These are phyloP conservation scores for Tribolium castaneum DNA, from an alignment of 1,140 invertebrate genomes.

Conservation along the genomic window DNA sequence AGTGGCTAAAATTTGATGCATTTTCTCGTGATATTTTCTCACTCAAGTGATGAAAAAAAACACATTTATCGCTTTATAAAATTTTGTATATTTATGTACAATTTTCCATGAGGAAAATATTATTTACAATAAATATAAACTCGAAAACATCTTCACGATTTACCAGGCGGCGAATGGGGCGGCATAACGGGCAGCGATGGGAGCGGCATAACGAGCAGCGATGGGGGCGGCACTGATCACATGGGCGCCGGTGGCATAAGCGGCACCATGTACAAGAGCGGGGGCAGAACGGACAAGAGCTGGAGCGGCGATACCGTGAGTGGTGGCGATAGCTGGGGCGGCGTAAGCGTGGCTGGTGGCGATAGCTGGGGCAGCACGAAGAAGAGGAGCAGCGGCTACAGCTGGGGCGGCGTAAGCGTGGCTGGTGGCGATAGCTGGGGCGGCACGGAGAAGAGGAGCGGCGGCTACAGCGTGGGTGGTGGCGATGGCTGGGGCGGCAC, in stretches of 20 bases:
- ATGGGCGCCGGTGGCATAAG: neutral
- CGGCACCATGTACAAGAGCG: slow-evolving; percentile 21
- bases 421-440: slow-evolving; percentile 30
- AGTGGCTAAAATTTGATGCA: no score
- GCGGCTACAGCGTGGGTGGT: slow-evolving; percentile 45
- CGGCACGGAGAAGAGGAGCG: slow-evolving; percentile 19
- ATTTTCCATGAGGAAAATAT: neutral
- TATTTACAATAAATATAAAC: slow-evolving; percentile 27
- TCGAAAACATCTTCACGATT: neutral
- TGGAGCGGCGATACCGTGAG: neutral
- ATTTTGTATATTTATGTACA: slow-evolving; percentile 8
- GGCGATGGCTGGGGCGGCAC: slow-evolving; percentile 38
- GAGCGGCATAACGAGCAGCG: slow-evolving; percentile 4
- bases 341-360: slow-evolving; percentile 8
- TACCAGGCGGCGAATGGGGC: slow-evolving; percentile 18
- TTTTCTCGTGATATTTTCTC: no score
- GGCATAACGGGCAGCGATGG: neutral
- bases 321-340: slow-evolving; percentile 22
- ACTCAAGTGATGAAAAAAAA: no score
- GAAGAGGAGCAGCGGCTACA: slow-evolving; percentile 59
- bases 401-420: slow-evolving; percentile 42
- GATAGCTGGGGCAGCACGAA: slow-evolving; percentile 45
- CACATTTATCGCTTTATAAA: neutral
- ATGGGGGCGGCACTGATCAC: neutral
- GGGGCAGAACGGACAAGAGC: slow-evolving; percentile 6